Evolutionary conservation across 2,797 vertebrate species (phyloP).

Genomic region (Ibycter americanus): DNA sequence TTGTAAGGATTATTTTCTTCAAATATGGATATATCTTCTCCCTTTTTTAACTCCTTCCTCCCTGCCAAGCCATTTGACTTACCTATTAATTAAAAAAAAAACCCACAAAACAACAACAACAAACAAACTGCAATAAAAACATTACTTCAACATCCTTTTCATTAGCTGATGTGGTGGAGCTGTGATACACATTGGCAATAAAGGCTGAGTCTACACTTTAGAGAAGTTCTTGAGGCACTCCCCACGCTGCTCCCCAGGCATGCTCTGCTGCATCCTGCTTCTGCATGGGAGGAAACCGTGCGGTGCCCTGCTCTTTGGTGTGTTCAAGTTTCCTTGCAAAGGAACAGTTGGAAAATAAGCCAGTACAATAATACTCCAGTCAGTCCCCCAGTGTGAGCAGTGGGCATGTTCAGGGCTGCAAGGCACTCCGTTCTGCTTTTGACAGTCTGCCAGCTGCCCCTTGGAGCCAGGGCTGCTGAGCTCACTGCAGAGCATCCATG

Average conservation of each 20-base stretch:
- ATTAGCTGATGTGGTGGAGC: background rate
- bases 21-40: background rate
- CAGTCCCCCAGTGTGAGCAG: rapidly evolving
- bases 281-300: rapidly evolving
- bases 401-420: background rate
- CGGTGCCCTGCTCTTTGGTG: rapidly evolving
- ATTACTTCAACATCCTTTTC: background rate
- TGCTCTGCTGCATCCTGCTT: background rate
- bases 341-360: background rate
- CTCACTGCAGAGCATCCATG: rapidly evolving
- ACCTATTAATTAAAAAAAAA: background rate
- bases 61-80: background rate
- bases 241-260: background rate
- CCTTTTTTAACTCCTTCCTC: background rate
- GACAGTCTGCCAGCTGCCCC: background rate
- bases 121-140: background rate
- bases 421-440: background rate
- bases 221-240: background rate
- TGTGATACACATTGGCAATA: rapidly evolving
- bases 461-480: background rate
- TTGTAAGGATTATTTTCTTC: background rate
- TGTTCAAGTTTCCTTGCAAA: background rate
- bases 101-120: no score
- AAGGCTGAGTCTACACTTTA: background rate
- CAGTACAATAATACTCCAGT: background rate